Conservation (phyloP, 2,888 invertebrate species). For the Lacanobia wlatinum region DNA sequence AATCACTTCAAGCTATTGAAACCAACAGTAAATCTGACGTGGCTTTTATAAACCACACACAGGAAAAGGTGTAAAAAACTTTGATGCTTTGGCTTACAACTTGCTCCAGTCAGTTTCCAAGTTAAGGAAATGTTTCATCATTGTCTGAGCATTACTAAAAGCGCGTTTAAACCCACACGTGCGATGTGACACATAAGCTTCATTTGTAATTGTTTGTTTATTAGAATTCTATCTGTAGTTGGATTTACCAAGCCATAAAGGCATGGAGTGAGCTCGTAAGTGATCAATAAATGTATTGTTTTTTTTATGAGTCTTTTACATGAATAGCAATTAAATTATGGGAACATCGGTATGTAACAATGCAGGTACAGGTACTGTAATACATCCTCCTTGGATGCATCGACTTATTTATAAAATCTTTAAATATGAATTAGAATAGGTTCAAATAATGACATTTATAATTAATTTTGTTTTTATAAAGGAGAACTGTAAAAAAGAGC, state of each 20-base stretch:
- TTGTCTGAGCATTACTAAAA: conserved; percentile 24
- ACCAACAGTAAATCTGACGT: conserved; percentile 21
- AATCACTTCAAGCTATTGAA: conserved; percentile 45
- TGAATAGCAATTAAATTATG: background rate
- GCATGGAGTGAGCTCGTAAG: background rate
- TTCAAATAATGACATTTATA: no score
- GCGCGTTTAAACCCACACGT: conserved; percentile 39
- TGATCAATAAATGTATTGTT: conserved; percentile 15
- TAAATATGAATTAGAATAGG: no score
- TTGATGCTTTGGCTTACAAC: conserved; percentile 1
- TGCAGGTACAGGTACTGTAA: no score
- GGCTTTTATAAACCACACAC: conserved; percentile 58
- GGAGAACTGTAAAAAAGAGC: no score
- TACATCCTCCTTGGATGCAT: no score
- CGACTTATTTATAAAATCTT: no score
- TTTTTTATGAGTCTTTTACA: no score
- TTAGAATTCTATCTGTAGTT: conserved; percentile 6
- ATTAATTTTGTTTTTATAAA: no score
- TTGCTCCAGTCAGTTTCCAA: conserved; percentile 30
- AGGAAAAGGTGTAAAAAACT: conserved; percentile 55
- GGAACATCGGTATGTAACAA: no score
- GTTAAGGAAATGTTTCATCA: conserved; percentile 26
- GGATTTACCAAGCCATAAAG: conserved; percentile 21
- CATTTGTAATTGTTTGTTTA: conserved; percentile 24
- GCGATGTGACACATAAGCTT: conserved; percentile 31